These are phyloP conservation scores for Pseudonaja textilis DNA, from an alignment of 2,113 vertebrate genomes.

Conservation along the genomic window DNA sequence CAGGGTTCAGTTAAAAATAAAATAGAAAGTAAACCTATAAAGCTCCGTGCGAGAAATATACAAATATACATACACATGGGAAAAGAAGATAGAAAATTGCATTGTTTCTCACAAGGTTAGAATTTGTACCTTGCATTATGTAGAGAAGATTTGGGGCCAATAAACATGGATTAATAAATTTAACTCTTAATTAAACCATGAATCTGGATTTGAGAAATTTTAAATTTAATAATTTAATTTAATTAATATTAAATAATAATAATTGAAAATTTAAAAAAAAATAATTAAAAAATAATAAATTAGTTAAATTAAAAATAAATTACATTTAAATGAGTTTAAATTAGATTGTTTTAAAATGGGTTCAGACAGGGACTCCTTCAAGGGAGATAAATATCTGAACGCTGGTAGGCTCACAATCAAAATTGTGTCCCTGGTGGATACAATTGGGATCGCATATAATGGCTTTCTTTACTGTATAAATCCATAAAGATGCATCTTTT, in stretches of 20 bases:
- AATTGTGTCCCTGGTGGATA: background rate
- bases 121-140: background rate
- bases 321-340: background rate
- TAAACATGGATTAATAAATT: background rate
- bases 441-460: background rate
- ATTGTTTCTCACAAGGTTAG: background rate
- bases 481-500: background rate
- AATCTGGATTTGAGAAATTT: background rate
- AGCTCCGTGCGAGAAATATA: background rate
- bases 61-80: background rate
- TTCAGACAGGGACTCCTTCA: background rate
- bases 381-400: background rate
- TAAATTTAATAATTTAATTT: no score
- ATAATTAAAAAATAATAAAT: no score
- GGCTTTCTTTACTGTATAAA: background rate
- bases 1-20: background rate
- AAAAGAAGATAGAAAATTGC: background rate
- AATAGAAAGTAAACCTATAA: background rate
- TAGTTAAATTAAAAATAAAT: no score
- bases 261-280: no score
- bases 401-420: background rate
- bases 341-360: background rate
- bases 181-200: background rate
- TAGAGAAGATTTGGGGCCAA: background rate
- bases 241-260: no score